Base-by-base conservation (phyloP, 2,888 invertebrate genomes). In the Folsomia candida region DNA sequence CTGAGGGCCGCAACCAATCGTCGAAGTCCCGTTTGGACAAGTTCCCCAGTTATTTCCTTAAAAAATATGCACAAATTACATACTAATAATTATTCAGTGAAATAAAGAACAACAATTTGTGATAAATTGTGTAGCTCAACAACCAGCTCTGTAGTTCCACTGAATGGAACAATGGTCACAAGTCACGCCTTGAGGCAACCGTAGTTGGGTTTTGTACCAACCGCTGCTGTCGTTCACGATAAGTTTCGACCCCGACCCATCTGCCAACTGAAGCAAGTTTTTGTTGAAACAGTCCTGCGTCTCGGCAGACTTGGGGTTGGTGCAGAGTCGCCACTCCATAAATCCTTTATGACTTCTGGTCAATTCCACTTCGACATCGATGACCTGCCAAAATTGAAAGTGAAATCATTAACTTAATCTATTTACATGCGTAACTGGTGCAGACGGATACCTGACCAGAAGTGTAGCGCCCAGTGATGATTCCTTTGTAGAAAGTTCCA, bases 281-380 rank as follows among this genome's bases (percentile, higher is more conserved):
- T 79, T 72, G 69, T 83, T 81, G 68, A 83, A 81, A 67, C 83
- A 83, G 2, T 80, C 79, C 71, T 83, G 74, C 2, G 25, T 72
- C 66, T 75, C 75, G 0, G 61, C 54, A 14, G 22, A 24, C 3
- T 9, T 18, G 26, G 57, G 54, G 28, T 74, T 67, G 11, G 83
- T 81, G 68, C 83, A 84, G 20, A 83, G 75, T 51, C 82, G 76
- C 73, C 83, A 83, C 70, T 83, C 83, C 57, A 83, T 82, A 74
- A 81, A 83, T 2, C 83, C 83, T 26, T 81, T 76, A 67, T 83
- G 83, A 73, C 82, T 82, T 68, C 82, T 82, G 14, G 83, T 83
- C 25, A 84, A 78, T 70, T 83, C 72, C 29, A 82, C 81, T 2
- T 81, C 81, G 0, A 82, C 79, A 25, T 82, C 80, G 47, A 84